These are phyloP conservation scores for Tupiocoris notatus DNA, from an alignment of 2,888 invertebrate genomes.

Conservation along the genomic window DNA sequence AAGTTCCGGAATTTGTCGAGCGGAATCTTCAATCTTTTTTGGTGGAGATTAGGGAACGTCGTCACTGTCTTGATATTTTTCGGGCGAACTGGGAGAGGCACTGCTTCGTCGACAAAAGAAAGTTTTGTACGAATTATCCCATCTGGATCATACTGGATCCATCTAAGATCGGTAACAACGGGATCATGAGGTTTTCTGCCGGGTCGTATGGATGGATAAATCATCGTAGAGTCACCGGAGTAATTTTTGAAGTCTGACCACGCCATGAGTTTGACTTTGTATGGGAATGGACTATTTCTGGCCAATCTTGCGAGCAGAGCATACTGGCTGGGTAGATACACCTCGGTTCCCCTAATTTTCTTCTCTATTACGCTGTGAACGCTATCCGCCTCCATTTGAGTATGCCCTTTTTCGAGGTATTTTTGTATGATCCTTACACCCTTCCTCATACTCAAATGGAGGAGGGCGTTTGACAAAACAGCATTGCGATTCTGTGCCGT, in stretches of 20 bases:
- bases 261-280: no score
- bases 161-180: background rate
- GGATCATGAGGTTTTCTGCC: slow-evolving; percentile 1
- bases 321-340: slow-evolving; percentile 8
- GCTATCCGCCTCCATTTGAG: slow-evolving; percentile 30
- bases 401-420: slow-evolving; percentile 27
- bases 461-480: slow-evolving; percentile 18
- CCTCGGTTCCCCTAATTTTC: background rate
- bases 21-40: background rate
- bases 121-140: background rate
- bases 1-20: background rate
- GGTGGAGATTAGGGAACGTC: background rate
- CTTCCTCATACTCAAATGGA: slow-evolving; percentile 10
- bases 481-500: slow-evolving; percentile 9
- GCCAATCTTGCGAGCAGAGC: background rate
- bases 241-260: no score
- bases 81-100: background rate
- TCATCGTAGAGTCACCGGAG: no score
- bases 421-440: slow-evolving; percentile 3
- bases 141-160: slow-evolving; percentile 4
- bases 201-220: slow-evolving; percentile 13
- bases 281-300: slow-evolving; percentile 29
- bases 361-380: slow-evolving; percentile 12
- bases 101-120: background rate
- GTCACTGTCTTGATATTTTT: background rate